phyloP scores from a whole-genome alignment of 1,140 invertebrate genomes.

The Delia radicum region DNA sequence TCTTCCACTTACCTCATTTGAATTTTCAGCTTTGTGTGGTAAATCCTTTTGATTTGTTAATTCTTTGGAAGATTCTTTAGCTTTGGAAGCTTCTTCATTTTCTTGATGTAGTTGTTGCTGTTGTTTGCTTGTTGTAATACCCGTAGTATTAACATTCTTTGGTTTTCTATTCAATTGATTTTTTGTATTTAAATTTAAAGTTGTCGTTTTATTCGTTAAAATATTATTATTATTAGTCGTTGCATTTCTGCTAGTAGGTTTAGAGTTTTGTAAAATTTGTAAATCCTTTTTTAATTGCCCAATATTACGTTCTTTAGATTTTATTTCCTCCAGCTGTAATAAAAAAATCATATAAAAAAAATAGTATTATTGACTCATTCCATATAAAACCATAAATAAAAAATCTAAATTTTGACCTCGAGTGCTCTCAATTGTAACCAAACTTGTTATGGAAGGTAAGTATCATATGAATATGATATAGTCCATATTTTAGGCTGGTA shows the following conservation, averaged over 20 bases:
- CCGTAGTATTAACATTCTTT: no score
- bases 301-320: constrained; percentile 63
- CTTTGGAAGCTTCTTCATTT: not conserved
- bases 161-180: constrained; percentile 10
- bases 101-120: not conserved
- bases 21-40: constrained; percentile 43
- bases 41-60: not conserved
- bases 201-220: constrained; percentile 29
- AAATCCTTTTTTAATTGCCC: constrained; percentile 60
- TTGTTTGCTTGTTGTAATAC: not conserved
- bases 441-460: no score
- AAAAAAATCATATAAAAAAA: constrained; percentile 30
- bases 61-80: constrained; percentile 12
- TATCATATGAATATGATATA: no score
- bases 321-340: constrained; percentile 63
- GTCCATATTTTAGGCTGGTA: no score
- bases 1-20: constrained; percentile 49
- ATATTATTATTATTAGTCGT: constrained; percentile 39
- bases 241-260: constrained; percentile 50
- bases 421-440: no score
- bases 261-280: constrained; percentile 46
- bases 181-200: not conserved
- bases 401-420: no score
- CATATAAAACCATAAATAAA: no score
- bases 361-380: no score